These are phyloP conservation scores for Sarcophaga carnaria DNA, from an alignment of 2,888 invertebrate species.

Conservation along the genomic window DNA sequence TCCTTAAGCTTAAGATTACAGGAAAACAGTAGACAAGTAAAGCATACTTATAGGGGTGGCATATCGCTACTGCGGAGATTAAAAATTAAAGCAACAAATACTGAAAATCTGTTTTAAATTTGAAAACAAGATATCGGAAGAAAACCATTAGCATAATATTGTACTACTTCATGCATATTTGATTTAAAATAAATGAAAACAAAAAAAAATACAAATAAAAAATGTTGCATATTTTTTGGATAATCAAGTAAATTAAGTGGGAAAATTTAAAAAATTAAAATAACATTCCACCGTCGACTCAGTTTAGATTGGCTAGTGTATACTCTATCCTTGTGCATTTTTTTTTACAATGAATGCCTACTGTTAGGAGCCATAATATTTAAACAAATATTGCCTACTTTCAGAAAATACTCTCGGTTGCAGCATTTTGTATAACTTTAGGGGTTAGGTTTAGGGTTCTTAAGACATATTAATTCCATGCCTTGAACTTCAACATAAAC, in stretches of 20 bases:
- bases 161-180: background rate
- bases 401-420: background rate
- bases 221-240: slow-evolving; percentile 7
- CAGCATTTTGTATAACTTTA: too few species aligned
- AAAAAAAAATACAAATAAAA: background rate
- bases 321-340: background rate
- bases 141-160: slow-evolving; percentile 12
- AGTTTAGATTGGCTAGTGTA: too few species aligned
- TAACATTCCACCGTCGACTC: too few species aligned
- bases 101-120: background rate
- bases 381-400: background rate
- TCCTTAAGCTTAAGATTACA: background rate
- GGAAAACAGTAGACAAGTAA: background rate
- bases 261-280: background rate
- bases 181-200: too few species aligned
- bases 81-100: slow-evolving; percentile 8
- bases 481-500: too few species aligned
- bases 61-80: background rate
- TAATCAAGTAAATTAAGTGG: background rate
- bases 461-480: too few species aligned
- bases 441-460: too few species aligned
- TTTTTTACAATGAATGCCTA: background rate
- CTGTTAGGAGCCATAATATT: background rate
- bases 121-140: background rate
- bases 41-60: slow-evolving; percentile 16